Conservation (phyloP, 2,113 vertebrate genomes). For the Emydocephalus ijimae region DNA sequence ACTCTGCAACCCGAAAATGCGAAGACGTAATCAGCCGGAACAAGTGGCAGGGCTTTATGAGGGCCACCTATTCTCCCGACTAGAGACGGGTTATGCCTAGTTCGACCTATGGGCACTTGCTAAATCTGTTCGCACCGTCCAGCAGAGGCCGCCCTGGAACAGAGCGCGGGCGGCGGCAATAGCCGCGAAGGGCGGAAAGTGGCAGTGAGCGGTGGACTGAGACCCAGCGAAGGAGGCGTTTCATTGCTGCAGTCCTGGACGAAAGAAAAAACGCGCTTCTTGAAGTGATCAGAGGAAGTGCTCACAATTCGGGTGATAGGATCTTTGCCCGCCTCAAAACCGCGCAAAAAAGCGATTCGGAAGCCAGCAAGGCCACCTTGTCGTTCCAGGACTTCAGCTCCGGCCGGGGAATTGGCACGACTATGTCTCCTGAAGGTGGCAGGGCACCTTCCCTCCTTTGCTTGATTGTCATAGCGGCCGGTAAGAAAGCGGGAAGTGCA, state of each 20-base stretch:
- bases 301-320: neutral
- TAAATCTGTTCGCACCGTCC: neutral
- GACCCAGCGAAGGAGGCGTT: neutral
- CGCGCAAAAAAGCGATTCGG: neutral
- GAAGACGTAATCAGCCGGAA: no score
- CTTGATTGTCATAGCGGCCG: neutral
- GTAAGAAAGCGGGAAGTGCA: neutral
- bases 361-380: no score
- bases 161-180: no score
- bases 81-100: neutral
- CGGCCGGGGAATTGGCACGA: neutral
- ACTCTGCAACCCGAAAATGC: neutral
- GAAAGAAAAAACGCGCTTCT: neutral
- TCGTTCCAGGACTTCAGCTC: neutral
- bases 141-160: neutral
- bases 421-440: neutral
- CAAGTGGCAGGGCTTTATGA: neutral
- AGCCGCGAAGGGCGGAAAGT: neutral
- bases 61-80: neutral
- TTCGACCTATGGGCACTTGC: neutral
- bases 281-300: neutral
- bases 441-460: neutral
- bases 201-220: neutral
- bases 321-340: neutral
- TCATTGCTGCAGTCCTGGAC: neutral